Conservation (phyloP, 2,888 invertebrate species). For the Steinernema scapterisci region DNA sequence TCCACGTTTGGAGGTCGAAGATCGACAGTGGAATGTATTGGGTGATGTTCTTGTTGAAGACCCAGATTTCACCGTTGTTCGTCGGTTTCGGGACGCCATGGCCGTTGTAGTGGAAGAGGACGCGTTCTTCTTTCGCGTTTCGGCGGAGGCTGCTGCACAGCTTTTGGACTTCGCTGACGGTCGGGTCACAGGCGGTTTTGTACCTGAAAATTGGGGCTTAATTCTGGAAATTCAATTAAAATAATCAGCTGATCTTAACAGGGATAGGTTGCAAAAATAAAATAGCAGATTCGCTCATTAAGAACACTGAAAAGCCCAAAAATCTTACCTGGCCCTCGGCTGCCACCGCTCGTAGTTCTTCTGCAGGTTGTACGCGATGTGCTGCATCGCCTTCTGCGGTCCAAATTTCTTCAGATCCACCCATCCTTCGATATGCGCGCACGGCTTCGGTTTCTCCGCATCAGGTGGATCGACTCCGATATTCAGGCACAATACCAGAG, state of each 20-base stretch:
- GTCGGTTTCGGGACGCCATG: slow-evolving; percentile 99
- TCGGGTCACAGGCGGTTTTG: slow-evolving; percentile 94
- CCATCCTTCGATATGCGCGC: slow-evolving; percentile 88
- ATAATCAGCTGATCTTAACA: not conserved
- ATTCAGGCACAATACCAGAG: slow-evolving; percentile 92
- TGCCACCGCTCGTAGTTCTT: slow-evolving; percentile 98
- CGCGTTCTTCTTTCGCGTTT: slow-evolving; percentile 96
- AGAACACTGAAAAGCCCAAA: too few relatives aligned
- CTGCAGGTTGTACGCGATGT: slow-evolving; percentile 87
- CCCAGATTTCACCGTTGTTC: slow-evolving; percentile 82
- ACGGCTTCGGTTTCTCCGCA: slow-evolving; percentile 89
- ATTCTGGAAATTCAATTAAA: slow-evolving; percentile 20
- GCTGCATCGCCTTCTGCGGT: slow-evolving; percentile 78
- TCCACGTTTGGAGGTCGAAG: slow-evolving; percentile 97
- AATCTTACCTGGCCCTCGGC: slow-evolving; percentile 77
- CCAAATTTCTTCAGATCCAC: slow-evolving; percentile 84
- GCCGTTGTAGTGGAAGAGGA: slow-evolving; percentile 98
- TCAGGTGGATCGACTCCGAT: slow-evolving; percentile 99
- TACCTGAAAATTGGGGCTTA: slow-evolving; percentile 75
- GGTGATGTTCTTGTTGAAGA: slow-evolving; percentile 92
- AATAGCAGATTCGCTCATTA: too few relatives aligned
- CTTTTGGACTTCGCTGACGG: slow-evolving; percentile 96
- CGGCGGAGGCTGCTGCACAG: slow-evolving; percentile 88
- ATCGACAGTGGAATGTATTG: slow-evolving; percentile 98
- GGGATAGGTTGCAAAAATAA: too few relatives aligned